These are phyloP conservation scores for Tokudaia muenninki DNA, from an alignment of 2,797 vertebrate genomes.

Conservation along the genomic window DNA sequence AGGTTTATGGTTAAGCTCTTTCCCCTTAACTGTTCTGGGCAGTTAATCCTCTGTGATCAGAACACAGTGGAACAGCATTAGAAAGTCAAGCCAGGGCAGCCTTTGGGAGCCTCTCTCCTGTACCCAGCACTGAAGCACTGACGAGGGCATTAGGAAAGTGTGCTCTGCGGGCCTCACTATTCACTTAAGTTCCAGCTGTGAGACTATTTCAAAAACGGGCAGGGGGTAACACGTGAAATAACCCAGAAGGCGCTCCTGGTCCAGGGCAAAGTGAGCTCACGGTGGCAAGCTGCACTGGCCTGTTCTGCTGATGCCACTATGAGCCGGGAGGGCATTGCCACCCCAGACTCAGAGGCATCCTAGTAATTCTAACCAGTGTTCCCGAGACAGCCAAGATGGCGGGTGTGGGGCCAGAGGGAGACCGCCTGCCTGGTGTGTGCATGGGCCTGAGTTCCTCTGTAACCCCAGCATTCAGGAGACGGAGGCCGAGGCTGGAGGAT, in stretches of 20 bases:
- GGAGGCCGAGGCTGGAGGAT: background rate
- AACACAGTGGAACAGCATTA: background rate
- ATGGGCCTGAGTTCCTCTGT: background rate
- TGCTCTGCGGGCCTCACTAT: background rate
- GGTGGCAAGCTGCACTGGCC: background rate
- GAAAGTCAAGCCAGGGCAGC: background rate
- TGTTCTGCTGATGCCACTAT: background rate
- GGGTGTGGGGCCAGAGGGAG: background rate
- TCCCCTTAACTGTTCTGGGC: slow-evolving; percentile 13
- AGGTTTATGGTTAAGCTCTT: background rate
- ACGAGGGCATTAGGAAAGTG: background rate
- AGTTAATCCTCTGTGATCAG: slow-evolving; percentile 21
- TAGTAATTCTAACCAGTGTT: background rate
- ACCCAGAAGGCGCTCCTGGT: background rate
- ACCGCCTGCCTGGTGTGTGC: background rate
- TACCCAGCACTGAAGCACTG: background rate
- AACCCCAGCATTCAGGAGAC: background rate
- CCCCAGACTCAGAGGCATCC: background rate
- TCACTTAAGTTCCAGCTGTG: background rate
- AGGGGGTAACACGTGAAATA: no score
- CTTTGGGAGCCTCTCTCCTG: background rate
- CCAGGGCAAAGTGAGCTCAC: background rate
- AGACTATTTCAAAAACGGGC: background rate
- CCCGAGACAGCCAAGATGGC: background rate
- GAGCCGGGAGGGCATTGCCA: background rate